Evolutionary conservation across 2,113 vertebrate species (phyloP), one percentile per base, ranked within the genome.

Genomic region (Xerus inauris): DNA sequence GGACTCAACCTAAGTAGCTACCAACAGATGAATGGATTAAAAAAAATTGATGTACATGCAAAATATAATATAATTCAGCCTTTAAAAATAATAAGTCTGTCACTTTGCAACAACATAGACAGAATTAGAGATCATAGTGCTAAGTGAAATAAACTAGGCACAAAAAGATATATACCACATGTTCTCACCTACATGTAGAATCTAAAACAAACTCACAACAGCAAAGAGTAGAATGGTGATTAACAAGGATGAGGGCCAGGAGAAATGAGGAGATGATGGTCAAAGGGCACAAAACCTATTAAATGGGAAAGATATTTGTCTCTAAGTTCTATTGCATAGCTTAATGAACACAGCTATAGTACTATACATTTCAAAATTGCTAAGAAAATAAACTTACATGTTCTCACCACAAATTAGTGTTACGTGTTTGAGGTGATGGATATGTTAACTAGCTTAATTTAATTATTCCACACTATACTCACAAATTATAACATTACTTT

Each of bases 61-160:
- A 28, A 62, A 28, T 24, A 59, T 19, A 59, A 59, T 59, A 26
- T 62, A 62, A 62, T 62, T 24, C 22, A 62, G 2, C 26, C 59
- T 62, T 62, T 62, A 24, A 62, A 57, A 24, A 24, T 17, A 57
- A 57, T 57, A 57, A 57, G 54, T 22, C 54, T 57, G 20, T 57
- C 54, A 57, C 24, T 62, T 62, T 62, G 54, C 54, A 57, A 62
- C 22, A 62, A 51, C 19, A 79, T 79, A 5, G 76, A n/a, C 35
- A 47, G 76, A 51, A n/a, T 22, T 79, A 47, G 5, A 47, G 8
- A 51, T 12, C 10, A 51, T 79, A 49, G 51, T 26, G 28, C n/a
- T 95, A 75, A 87, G 16, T 83, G 62, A 95, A 54, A 89, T 30
- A 88, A 84, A 6, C 1, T 62, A 93, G 49, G 67, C 67, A 47